A percentile compares a stretch with the other conserved stretches of the same genome.
Conservation (phyloP, 2,888 invertebrate genomes). For the Archips xylosteana region DNA sequence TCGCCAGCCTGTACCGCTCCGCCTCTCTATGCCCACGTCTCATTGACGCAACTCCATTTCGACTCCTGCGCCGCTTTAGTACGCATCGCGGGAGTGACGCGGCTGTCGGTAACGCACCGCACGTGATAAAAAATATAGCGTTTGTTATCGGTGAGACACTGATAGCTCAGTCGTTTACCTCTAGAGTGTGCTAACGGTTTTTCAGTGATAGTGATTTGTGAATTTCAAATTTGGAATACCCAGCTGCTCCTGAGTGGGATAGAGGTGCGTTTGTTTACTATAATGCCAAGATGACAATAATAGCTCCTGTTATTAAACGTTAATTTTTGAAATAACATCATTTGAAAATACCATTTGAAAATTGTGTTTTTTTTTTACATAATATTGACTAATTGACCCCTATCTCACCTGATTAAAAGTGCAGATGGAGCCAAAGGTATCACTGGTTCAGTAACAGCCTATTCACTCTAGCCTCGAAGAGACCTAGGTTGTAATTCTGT, state of each 20-base stretch:
- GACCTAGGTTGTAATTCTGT: too few relatives aligned
- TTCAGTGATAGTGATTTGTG: constrained; percentile 28
- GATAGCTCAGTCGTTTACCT: constrained; percentile 17
- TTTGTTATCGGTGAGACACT: constrained; percentile 28
- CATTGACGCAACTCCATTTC: constrained; percentile 29
- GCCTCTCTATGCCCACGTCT: constrained; percentile 12
- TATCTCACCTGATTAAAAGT: too few relatives aligned
- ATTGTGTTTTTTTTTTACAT: too few relatives aligned
- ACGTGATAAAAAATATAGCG: constrained; percentile 23
- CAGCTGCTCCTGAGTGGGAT: constrained; percentile 7
- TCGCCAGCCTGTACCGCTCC: constrained; percentile 18
- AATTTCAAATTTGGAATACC: constrained; percentile 31
- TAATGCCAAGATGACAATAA: too few relatives aligned
- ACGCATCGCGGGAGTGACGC: constrained; percentile 27
- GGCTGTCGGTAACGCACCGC: constrained; percentile 20
- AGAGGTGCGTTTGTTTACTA: constrained; percentile 27
- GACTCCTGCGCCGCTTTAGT: constrained; percentile 29
- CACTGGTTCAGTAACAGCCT: too few relatives aligned
- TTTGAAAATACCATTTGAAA: too few relatives aligned
- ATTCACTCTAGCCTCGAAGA: too few relatives aligned
- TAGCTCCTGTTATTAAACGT: too few relatives aligned
- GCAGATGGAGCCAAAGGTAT: too few relatives aligned
- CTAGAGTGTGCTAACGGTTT: constrained; percentile 15
- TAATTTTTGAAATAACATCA: too few relatives aligned
- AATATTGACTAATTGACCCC: too few relatives aligned